Base-by-base conservation (phyloP, 2,888 invertebrate species). In the Coenonympha glycerion region DNA sequence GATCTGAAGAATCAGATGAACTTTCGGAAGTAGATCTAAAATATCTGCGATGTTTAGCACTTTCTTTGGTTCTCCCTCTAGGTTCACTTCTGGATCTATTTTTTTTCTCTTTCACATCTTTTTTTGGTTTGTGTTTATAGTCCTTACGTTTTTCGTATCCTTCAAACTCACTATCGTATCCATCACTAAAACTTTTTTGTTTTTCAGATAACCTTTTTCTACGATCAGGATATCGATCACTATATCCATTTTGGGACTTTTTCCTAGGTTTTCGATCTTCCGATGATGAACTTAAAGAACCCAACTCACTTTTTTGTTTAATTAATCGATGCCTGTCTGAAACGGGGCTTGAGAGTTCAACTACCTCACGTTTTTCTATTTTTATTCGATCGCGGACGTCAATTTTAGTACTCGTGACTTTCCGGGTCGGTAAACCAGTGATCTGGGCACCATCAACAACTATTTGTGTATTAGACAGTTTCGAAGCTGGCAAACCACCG, bases 401-500 rank as follows among this genome's bases (percentile, higher is more conserved):
- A 53, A 88, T 88, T 75, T 87, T 88, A 19, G 88, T 87, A 64
- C 86, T 88, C 47, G 87, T 88, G 2, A 88, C 84, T 65, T 81
- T 77, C 55, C 88, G 70, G 1, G 83, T 79, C 1, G 88, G 86
- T 59, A 88, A 66, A 13, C 75, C 73, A 42, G 83, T 81, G 39
- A 88, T 83, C 47, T 76, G 71, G 36, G 83, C 84, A 36, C 79
- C 81, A 54, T 88, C 86, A 34, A 88, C 79, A 22, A 87, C 59
- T 55, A 87, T 81, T 62, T 87, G 73, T 28, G 85, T 85, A 59
- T 85, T 82, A 6, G 87, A 73, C 39, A 95, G 77, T 66, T 93
- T 91, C 45, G 89, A 90, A 3, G 95, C 93, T 0, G 96, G 95
- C 28, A 93, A 88, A 1, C 96, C 97, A 3, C 97, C 96, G 66